A percentile compares a stretch with the other conserved stretches of the same genome.
Evolutionary conservation across 2,888 invertebrate genomes (phyloP).

Genomic region (Syritta pipiens): DNA sequence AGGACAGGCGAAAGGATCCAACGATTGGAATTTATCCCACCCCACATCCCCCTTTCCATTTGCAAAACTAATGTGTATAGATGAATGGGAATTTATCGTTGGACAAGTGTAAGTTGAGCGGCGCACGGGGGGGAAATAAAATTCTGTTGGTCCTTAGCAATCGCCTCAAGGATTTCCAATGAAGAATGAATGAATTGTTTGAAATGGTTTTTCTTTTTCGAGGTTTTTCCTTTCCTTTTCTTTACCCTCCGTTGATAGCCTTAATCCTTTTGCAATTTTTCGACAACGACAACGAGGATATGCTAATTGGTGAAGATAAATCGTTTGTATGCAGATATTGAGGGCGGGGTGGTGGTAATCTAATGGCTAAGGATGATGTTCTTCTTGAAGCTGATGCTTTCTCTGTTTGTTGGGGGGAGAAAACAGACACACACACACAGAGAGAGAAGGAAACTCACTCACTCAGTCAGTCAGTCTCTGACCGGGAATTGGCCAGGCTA

Average conservation of each 20-base stretch:
- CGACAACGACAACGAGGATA: constrained; percentile 47
- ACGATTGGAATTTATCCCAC: constrained; percentile 40
- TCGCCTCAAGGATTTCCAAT: constrained; percentile 52
- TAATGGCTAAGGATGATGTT: no score
- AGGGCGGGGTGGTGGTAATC: constrained; percentile 40
- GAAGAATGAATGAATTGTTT: constrained; percentile 60
- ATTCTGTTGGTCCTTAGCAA: constrained; percentile 5
- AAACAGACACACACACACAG: neutral
- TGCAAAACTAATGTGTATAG: constrained; percentile 58
- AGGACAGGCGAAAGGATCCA: constrained; percentile 42
- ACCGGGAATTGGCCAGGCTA: constrained; percentile 20
- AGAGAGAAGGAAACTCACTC: neutral
- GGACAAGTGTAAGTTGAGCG: constrained; percentile 62
- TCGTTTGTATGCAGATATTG: constrained; percentile 65
- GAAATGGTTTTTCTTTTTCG: constrained; percentile 39
- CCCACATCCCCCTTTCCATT: constrained; percentile 18
- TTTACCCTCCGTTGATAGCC: constrained; percentile 59
- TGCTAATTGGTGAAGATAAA: constrained; percentile 67
- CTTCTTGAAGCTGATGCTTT: neutral
- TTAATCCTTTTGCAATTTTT: constrained; percentile 59
- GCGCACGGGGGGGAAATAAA: neutral
- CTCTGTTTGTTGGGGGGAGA: neutral
- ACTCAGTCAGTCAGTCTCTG: neutral
- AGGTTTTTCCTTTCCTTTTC: no score
- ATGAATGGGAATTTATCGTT: constrained; percentile 63